phyloP scores from a whole-genome alignment of 2,797 vertebrate species.

The Sandelia bainsii region DNA sequence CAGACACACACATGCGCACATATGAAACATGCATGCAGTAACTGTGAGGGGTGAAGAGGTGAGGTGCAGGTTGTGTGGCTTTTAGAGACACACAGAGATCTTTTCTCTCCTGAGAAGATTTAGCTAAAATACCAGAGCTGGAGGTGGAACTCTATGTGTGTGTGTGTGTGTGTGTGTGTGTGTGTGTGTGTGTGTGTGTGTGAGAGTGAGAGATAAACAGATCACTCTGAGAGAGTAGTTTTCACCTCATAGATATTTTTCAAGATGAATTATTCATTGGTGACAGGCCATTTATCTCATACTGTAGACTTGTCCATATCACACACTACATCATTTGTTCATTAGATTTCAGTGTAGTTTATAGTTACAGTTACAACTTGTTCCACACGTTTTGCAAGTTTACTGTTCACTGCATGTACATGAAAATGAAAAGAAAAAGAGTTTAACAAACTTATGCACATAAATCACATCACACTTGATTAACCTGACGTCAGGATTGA shows the following conservation, averaged over 20 bases:
- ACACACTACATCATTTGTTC: no score
- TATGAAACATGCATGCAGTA: conserved; percentile 25
- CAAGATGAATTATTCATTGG: no score
- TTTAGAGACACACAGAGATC: conserved; percentile 54
- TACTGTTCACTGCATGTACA: no score
- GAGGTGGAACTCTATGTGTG: conserved; percentile 42
- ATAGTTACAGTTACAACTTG: no score
- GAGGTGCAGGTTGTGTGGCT: conserved; percentile 34
- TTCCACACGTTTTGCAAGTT: no score
- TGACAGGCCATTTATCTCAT: no score
- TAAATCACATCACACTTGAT: no score
- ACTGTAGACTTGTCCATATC: no score
- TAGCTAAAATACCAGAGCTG: conserved; percentile 47
- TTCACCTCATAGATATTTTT: not conserved
- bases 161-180: conserved; percentile 33
- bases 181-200: not conserved
- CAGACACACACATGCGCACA: conserved; percentile 13
- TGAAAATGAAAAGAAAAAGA: no score
- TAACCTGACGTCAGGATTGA: no score
- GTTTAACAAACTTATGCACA: no score
- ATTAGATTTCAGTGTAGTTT: no score
- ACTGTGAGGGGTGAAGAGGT: conserved; percentile 39
- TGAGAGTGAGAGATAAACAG: conserved; percentile 47
- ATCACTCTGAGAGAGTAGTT: not conserved
- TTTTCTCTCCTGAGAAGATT: conserved; percentile 67